Conservation (phyloP, 2,113 vertebrate species). For the Salvelinus fontinalis region DNA sequence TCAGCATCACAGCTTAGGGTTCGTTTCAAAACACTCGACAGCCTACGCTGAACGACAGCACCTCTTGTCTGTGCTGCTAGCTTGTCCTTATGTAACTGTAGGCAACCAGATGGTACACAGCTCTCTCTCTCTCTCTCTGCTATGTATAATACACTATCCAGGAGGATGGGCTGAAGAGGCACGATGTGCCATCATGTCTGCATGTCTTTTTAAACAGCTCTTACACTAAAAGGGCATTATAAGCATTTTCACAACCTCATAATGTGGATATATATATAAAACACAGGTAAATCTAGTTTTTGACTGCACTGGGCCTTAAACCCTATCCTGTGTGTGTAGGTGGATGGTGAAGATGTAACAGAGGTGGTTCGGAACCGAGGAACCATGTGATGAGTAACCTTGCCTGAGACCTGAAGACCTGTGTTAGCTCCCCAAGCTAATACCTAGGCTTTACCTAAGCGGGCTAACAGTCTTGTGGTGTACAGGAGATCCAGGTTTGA, state of each 20-base stretch:
- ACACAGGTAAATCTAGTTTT: too few relatives aligned
- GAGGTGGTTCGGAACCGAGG: too few relatives aligned
- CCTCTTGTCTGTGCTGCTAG: background rate
- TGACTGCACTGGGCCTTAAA: slow-evolving; percentile 3
- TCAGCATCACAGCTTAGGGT: background rate
- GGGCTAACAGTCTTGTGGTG: too few relatives aligned
- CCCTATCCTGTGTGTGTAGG: background rate
- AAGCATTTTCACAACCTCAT: too few relatives aligned
- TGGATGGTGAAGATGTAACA: too few relatives aligned
- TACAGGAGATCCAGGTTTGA: too few relatives aligned
- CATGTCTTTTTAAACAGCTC: background rate
- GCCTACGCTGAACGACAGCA: slow-evolving; percentile 1
- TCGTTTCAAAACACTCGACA: background rate
- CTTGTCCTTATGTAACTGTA: slow-evolving; percentile 8
- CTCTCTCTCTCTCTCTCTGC: slow-evolving; percentile 7
- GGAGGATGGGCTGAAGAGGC: slow-evolving; percentile 43
- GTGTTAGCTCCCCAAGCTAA: too few relatives aligned
- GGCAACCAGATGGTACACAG: slow-evolving; percentile 16
- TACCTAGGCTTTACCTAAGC: too few relatives aligned
- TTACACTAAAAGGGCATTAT: too few relatives aligned
- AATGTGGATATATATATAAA: too few relatives aligned
- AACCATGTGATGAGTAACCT: too few relatives aligned
- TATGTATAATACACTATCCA: slow-evolving; percentile 15
- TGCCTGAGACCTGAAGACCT: too few relatives aligned
- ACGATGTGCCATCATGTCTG: slow-evolving; percentile 32